Evolutionary conservation across 2,797 vertebrate species (phyloP).

Genomic region (Danio choprae): DNA sequence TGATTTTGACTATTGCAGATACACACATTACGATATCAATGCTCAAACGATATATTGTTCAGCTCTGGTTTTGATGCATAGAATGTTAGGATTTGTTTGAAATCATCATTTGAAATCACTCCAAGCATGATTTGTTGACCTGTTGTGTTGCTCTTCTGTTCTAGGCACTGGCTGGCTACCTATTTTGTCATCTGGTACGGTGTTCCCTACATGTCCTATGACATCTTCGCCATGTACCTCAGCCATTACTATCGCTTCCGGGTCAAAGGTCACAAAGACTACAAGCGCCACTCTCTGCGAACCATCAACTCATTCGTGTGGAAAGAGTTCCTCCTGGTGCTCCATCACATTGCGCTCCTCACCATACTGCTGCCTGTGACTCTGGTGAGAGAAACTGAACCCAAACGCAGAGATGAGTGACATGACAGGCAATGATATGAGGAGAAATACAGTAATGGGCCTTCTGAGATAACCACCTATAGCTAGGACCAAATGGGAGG

Average conservation of each 20-base stretch:
- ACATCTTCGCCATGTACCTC: slow-evolving; percentile 95
- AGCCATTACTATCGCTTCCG: slow-evolving; percentile 91
- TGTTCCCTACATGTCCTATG: slow-evolving; percentile 95
- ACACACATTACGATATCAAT: too few species aligned
- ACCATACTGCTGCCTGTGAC: slow-evolving; percentile 89
- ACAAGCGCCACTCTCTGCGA: slow-evolving; percentile 79
- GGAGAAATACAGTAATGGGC: background rate
- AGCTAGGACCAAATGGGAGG: slow-evolving; percentile 10
- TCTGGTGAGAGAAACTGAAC: slow-evolving; percentile 81
- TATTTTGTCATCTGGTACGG: slow-evolving; percentile 91
- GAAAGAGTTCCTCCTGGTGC: slow-evolving; percentile 90
- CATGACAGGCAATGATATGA: background rate
- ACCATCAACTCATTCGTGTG: slow-evolving; percentile 85
- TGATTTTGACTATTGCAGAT: too few species aligned
- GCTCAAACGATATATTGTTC: too few species aligned
- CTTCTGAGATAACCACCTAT: slow-evolving; percentile 30
- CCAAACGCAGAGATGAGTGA: slow-evolving; percentile 3
- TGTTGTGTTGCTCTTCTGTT: slow-evolving; percentile 35
- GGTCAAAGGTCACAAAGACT: slow-evolving; percentile 79
- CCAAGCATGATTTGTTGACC: slow-evolving; percentile 24
- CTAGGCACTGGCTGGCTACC: slow-evolving; percentile 92
- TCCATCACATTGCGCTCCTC: slow-evolving; percentile 92
- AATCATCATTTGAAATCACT: background rate
- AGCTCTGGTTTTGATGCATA: too few species aligned
- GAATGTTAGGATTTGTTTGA: too few species aligned